A percentile compares a stretch with the other conserved stretches of the same genome.
These are phyloP conservation scores for Amblyteles armatorius DNA, from an alignment of 2,888 invertebrate genomes.

Conservation along the genomic window DNA sequence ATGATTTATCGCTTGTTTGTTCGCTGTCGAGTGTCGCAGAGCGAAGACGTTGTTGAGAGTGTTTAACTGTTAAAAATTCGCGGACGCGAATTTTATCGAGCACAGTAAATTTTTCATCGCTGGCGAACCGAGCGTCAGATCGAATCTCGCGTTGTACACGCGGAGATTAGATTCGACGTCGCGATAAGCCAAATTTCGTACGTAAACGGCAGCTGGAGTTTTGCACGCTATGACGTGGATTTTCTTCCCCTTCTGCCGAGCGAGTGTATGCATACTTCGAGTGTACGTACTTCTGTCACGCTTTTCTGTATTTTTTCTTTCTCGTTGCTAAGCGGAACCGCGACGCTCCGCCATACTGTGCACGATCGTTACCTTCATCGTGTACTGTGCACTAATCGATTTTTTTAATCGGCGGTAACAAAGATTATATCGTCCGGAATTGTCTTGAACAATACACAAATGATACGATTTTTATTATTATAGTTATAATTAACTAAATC, in stretches of 20 bases:
- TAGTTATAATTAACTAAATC: too few relatives aligned
- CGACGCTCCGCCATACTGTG: constrained; percentile 36
- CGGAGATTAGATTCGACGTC: constrained; percentile 51
- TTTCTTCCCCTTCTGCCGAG: neutral
- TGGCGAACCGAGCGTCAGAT: neutral
- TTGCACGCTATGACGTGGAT: constrained; percentile 33
- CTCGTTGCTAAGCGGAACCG: constrained; percentile 65
- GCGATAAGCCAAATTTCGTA: constrained; percentile 56
- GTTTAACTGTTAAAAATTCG: constrained; percentile 26
- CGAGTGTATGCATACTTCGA: neutral
- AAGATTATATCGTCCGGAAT: too few relatives aligned
- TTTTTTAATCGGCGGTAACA: too few relatives aligned
- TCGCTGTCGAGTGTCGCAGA: neutral
- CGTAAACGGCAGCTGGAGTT: constrained; percentile 20
- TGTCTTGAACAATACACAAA: too few relatives aligned
- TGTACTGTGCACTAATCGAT: too few relatives aligned
- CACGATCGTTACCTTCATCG: constrained; percentile 43
- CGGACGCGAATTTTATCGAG: constrained; percentile 47
- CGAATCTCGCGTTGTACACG: constrained; percentile 28
- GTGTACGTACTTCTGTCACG: constrained; percentile 26
- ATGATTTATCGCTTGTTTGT: constrained; percentile 1
- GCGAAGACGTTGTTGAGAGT: neutral
- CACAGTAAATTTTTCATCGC: constrained; percentile 18
- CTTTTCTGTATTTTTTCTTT: constrained; percentile 16
- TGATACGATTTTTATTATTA: too few relatives aligned